phyloP scores from a whole-genome alignment of 2,888 invertebrate species.

The Volucella zonaria region DNA sequence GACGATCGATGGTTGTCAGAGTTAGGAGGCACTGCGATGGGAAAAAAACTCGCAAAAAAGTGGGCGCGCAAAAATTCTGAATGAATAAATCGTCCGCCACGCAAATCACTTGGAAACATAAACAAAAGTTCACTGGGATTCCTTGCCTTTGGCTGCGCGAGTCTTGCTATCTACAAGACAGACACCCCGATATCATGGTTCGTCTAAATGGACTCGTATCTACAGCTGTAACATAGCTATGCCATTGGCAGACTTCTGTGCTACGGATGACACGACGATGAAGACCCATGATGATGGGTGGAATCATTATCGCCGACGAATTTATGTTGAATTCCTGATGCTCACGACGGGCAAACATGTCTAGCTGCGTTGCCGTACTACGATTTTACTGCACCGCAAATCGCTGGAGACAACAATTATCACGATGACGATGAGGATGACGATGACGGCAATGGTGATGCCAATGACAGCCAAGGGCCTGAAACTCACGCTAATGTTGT shows the following conservation, averaged over 20 bases:
- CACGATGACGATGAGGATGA: conserved; percentile 32
- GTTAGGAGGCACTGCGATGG: not conserved
- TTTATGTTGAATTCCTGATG: conserved; percentile 63
- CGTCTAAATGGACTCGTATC: too few species aligned
- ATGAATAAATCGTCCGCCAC: conserved; percentile 71
- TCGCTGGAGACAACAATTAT: conserved; percentile 52
- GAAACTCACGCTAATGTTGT: conserved; percentile 41
- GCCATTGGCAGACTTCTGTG: conserved; percentile 29
- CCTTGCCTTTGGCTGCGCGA: conserved; percentile 35
- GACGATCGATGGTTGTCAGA: conserved; percentile 22
- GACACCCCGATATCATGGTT: conserved; percentile 55
- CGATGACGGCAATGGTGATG: not conserved
- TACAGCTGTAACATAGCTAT: too few species aligned
- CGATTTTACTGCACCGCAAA: conserved; percentile 29
- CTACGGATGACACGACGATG: conserved; percentile 46
- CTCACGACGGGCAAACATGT: conserved; percentile 48
- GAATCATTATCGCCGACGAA: conserved; percentile 64
- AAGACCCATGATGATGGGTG: conserved; percentile 58
- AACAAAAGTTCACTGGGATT: conserved; percentile 58
- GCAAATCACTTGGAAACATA: conserved; percentile 70
- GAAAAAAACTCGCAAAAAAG: conserved; percentile 34
- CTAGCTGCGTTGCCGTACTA: conserved; percentile 23
- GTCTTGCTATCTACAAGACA: conserved; percentile 27
- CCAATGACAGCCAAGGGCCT: conserved; percentile 35
- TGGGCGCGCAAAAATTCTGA: conserved; percentile 63